Evolutionary conservation across 1,140 invertebrate species (phyloP), one percentile per base, ranked within the genome.

Genomic region (Penaeus chinensis): DNA sequence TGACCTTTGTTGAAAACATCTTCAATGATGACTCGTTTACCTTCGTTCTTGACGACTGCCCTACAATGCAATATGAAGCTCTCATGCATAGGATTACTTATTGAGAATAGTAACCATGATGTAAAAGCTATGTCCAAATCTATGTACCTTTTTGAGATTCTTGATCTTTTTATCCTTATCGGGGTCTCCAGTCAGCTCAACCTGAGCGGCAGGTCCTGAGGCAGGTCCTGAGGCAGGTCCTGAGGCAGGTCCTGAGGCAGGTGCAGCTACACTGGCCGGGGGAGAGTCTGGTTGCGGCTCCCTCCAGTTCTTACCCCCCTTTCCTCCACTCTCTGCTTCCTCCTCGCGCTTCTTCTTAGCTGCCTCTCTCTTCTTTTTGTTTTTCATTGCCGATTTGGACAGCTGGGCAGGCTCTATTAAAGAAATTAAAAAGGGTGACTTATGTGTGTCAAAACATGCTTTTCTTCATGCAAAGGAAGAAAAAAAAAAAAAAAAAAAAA

Each of bases 91-190:
- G n/a, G n/a, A n/a, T n/a, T n/a, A n/a, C n/a, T n/a, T n/a, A n/a
- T n/a, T n/a, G n/a, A n/a, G n/a, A n/a, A n/a, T n/a, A n/a, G n/a
- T n/a, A 85, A 78, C 27, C 27, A 16, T 13, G 47, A 82, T 11
- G 7, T 84, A 71, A 0, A 22, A 60, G 71, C 24, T 79, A 71
- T 82, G 37, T 16, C 16, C 11, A 54, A 54, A 54, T 54, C 54
- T 2, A 54, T 0, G 11, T 85, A 89, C 89, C 89, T 89, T 89
- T 42, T 81, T 89, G 42, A 89, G 71, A 62, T 80, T 86, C 71
- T 81, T 89, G 16, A 84, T 83, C 63, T 87, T 89, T 47, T 83
- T 87, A 60, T 87, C 86, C 62, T 84, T 87, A 11, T 89, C 89
- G 24, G 85, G 81, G 42, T 87, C 66, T 19, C 89, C 89, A 47